Evolutionary conservation across 2,888 invertebrate genomes (phyloP).

Genomic region (Ophion ellenae): DNA sequence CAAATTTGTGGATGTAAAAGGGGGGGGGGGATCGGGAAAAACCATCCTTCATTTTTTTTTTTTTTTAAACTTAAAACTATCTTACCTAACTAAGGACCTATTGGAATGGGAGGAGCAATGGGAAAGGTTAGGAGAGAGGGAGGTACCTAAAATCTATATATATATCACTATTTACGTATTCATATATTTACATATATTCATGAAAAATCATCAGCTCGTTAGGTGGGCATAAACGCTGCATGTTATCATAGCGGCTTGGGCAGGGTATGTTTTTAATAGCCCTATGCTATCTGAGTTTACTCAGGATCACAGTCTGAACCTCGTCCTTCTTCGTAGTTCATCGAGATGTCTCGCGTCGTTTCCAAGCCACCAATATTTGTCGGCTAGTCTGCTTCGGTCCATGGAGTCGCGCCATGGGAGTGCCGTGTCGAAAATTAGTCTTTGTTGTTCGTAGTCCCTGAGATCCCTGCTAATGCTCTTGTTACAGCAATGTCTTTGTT

Average conservation of each 20-base stretch:
- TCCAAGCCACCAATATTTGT: conserved; percentile 13
- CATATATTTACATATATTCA: no score
- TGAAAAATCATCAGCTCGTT: no score
- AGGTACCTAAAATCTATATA: no score
- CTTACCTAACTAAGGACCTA: conserved; percentile 1
- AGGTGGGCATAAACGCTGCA: no score
- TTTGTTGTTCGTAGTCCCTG: background rate
- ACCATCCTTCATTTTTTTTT: no score
- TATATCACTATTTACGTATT: no score
- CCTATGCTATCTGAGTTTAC: background rate
- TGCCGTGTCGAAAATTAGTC: conserved; percentile 5
- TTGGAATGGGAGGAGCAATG: no score
- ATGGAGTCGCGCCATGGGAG: background rate
- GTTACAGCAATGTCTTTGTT: conserved; percentile 3
- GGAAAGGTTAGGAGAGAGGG: no score
- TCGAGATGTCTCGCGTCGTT: background rate
- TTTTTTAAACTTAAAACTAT: conserved; percentile 24
- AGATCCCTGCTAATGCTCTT: background rate
- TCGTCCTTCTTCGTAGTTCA: background rate
- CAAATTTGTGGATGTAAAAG: background rate
- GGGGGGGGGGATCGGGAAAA: no score
- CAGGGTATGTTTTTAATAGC: conserved; percentile 35
- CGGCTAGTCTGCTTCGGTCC: background rate
- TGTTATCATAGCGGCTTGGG: conserved; percentile 11
- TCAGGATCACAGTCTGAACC: background rate